Base-by-base conservation (phyloP, 2,113 vertebrate genomes). In the Phainopepla nitens region DNA sequence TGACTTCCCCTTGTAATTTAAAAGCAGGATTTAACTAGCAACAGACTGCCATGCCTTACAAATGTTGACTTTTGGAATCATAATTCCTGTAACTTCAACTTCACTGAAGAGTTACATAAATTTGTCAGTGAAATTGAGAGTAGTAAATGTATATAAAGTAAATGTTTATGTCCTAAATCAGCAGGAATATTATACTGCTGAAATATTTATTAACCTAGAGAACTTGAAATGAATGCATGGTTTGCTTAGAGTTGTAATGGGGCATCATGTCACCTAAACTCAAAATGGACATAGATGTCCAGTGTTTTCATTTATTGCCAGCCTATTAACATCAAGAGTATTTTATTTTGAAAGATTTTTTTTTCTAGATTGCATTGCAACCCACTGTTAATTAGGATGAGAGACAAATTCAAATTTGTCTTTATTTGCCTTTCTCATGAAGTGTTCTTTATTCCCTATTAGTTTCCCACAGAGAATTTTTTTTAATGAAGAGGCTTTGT, bases 391-490 rank as follows among this genome's bases (percentile, higher is more conserved):
- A 95, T 90, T 96, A 90, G 88, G 70, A 76, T 13, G 1, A 44
- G 79, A 96, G 64, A 94, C 41, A 96, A 95, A 95, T 95, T 83
- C 33, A 73, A 81, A 29, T 54, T 95, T 97, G 27, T n/a, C 41
- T 89, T 89, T 62, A 66, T 84, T 91, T 94, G 91, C n/a, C 77
- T 70, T 93, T 80, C 47, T 90, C 83, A 88, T 54, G 50, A 97
- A 94, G 42, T 83, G 82, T 91, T 97, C 78, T 95, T 94, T 91
- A 93, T 79, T 95, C 84, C 71, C 80, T 93, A 90, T 94, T 96
- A 94, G 90, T 71, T 92, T 96, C 69, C 94, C 89, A 96, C 95
- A 53, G 91, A 95, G 90, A 94, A 61, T 95, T 97, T 95, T 84
- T 95, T 96, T 96, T 95, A 94, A 89, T 92, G 17, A 73, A 93